These are phyloP conservation scores for Phyllostomus discolor DNA, from an alignment of 2,113 vertebrate species.

Conservation along the genomic window DNA sequence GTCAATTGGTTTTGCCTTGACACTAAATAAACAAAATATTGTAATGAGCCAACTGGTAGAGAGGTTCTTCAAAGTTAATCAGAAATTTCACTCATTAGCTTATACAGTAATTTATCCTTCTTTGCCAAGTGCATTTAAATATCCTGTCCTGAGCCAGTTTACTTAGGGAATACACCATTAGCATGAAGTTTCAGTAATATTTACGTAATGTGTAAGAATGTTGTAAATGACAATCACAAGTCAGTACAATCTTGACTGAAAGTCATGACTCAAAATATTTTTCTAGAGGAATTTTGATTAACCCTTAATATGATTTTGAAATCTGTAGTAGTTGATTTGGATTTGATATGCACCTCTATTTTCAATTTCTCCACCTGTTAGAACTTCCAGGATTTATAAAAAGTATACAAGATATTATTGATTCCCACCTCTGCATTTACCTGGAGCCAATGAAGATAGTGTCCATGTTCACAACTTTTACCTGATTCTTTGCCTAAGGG, in stretches of 20 bases:
- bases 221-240: not conserved
- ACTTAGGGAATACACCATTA: not conserved
- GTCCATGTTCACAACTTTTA: not conserved
- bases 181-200: not conserved
- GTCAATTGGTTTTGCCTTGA: not conserved
- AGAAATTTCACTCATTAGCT: not conserved
- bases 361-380: not conserved
- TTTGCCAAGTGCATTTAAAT: not conserved
- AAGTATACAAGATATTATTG: not conserved
- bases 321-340: not conserved
- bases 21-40: not conserved
- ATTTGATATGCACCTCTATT: not conserved
- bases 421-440: not conserved
- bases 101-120: not conserved
- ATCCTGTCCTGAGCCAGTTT: not conserved
- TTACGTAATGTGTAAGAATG: not conserved
- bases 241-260: not conserved
- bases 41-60: not conserved
- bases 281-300: not conserved
- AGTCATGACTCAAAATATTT: not conserved
- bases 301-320: not conserved
- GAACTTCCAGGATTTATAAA: not conserved
- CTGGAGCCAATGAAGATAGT: not conserved
- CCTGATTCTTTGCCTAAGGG: not conserved
- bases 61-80: not conserved